A percentile compares a stretch with the other conserved stretches of the same genome.
Conservation (phyloP, 2,113 vertebrate genomes). For the Climacteris rufus region DNA sequence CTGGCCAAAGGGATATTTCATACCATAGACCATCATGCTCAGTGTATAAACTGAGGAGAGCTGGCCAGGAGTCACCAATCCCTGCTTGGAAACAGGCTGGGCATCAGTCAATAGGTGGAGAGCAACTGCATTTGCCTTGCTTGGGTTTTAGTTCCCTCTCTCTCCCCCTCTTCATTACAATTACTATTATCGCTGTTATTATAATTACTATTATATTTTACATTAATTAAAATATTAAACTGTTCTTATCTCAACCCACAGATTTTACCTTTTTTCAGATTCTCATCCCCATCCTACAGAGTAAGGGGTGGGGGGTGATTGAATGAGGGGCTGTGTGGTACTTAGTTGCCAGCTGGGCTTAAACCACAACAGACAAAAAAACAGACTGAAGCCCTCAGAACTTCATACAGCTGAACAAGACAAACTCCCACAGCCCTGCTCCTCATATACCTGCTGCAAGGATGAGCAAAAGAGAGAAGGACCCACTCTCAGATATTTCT, state of each 20-base stretch:
- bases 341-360: neutral
- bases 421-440: rapidly evolving
- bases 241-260: neutral
- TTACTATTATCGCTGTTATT: neutral
- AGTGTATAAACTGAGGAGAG: neutral
- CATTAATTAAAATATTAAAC: neutral
- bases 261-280: neutral
- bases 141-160: neutral
- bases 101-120: neutral
- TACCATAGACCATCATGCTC: neutral
- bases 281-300: neutral
- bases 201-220: neutral
- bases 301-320: rapidly evolving
- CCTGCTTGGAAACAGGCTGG: neutral
- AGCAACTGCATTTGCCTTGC: neutral
- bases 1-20: neutral
- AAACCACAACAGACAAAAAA: neutral
- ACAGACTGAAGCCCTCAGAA: neutral
- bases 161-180: neutral
- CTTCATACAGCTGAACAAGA: rapidly evolving
- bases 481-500: neutral
- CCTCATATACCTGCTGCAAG: neutral
- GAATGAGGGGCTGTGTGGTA: neutral
- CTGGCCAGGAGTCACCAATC: neutral
- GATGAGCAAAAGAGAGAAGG: neutral